phyloP scores from a whole-genome alignment of 2,113 vertebrate species.

The Lophura nycthemera region DNA sequence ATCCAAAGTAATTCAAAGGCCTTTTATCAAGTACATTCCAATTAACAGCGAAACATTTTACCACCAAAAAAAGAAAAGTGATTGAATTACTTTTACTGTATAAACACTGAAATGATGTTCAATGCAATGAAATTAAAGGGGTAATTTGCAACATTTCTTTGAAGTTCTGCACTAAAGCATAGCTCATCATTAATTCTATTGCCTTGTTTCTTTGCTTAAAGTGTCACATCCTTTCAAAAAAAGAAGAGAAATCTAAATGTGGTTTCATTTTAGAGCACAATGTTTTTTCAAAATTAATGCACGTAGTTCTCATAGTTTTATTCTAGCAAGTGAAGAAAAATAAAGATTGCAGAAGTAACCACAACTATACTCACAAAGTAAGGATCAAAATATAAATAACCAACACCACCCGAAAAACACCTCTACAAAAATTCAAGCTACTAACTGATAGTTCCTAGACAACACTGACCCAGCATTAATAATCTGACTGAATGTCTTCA shows the following conservation, averaged over 20 bases:
- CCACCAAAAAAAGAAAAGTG: not conserved
- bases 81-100: not conserved
- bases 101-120: not conserved
- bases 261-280: not conserved
- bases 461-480: not conserved
- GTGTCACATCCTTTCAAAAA: not conserved
- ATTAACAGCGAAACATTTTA: not conserved
- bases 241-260: not conserved
- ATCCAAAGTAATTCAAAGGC: no score
- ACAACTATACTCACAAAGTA: not conserved
- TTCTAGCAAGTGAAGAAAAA: not conserved
- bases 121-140: constrained; percentile 12
- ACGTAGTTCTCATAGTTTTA: not conserved
- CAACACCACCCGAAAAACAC: fast-evolving
- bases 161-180: not conserved
- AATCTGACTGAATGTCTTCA: not conserved
- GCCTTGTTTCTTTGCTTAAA: not conserved
- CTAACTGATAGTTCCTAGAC: not conserved
- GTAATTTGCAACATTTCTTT: not conserved
- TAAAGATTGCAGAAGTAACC: not conserved
- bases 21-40: no score
- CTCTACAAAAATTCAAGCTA: not conserved
- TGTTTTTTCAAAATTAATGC: not conserved
- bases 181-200: not conserved
- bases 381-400: not conserved